Conservation (phyloP, 2,113 vertebrate species). For the Maccullochella peelii region DNA sequence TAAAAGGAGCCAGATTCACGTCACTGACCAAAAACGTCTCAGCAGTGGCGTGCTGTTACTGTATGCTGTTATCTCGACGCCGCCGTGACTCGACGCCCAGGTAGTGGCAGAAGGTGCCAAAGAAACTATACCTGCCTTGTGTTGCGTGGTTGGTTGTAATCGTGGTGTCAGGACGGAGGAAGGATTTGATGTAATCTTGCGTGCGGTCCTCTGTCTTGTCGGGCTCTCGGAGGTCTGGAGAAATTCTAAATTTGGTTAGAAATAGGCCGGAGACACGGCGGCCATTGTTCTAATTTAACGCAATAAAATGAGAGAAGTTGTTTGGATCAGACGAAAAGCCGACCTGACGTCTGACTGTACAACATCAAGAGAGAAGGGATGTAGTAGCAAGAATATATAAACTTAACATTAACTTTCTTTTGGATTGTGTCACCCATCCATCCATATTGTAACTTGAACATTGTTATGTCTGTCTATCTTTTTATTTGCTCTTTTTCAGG, state of each 20-base stretch:
- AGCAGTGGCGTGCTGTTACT: not conserved
- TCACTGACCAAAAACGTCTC: not conserved
- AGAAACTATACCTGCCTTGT: not conserved
- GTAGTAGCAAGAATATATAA: not conserved
- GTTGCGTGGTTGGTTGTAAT: not conserved
- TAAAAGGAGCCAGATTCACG: not conserved
- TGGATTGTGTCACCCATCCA: too few relatives aligned
- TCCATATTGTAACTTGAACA: too few relatives aligned
- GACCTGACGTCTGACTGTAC: not conserved
- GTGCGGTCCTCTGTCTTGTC: conserved; percentile 14
- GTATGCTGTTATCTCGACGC: not conserved
- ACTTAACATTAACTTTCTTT: not conserved
- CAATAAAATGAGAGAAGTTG: conserved; percentile 15
- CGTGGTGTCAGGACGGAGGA: not conserved
- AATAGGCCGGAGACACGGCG: conserved; percentile 1
- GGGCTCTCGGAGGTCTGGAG: conserved; percentile 27
- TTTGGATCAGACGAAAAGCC: not conserved
- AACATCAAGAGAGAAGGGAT: not conserved
- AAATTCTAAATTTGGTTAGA: conserved; percentile 45
- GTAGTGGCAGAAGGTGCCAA: not conserved
- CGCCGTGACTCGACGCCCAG: not conserved
- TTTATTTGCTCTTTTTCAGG: not conserved
- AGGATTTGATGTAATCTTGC: conserved; percentile 14
- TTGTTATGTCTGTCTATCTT: not conserved
- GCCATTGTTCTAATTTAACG: conserved; percentile 2